phyloP scores from a whole-genome alignment of 2,888 invertebrate genomes.

The Lomographa bimaculata region DNA sequence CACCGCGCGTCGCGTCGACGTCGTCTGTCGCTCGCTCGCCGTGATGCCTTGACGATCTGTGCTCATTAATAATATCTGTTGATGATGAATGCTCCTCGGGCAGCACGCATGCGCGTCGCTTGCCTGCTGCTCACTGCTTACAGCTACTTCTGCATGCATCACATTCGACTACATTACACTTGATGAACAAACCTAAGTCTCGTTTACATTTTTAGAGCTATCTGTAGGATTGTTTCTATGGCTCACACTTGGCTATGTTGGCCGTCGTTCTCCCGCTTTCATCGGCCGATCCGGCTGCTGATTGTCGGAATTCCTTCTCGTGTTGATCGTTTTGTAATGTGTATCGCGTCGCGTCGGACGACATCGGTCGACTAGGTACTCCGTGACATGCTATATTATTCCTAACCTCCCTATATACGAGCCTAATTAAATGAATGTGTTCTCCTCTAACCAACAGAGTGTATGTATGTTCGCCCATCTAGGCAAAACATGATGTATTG shows the following conservation, averaged over 20 bases:
- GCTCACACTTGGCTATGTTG: slow-evolving; percentile 13
- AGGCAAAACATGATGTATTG: too few species aligned
- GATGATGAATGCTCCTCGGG: slow-evolving; percentile 37
- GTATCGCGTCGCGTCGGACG: not conserved
- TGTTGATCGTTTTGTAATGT: slow-evolving; percentile 9
- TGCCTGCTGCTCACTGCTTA: slow-evolving; percentile 4
- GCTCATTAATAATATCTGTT: slow-evolving; percentile 36
- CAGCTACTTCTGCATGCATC: too few species aligned
- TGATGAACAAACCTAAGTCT: too few species aligned
- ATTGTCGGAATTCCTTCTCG: slow-evolving; percentile 5
- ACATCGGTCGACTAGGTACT: slow-evolving; percentile 20
- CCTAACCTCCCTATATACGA: too few species aligned
- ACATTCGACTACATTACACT: too few species aligned
- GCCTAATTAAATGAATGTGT: slow-evolving; percentile 29
- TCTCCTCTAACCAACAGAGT: slow-evolving; percentile 12
- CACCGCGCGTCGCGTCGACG: not conserved
- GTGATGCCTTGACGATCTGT: slow-evolving; percentile 17
- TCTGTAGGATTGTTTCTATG: slow-evolving; percentile 7
- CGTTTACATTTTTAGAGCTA: too few species aligned
- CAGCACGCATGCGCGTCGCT: slow-evolving; percentile 48
- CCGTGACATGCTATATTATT: too few species aligned
- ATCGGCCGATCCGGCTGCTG: not conserved
- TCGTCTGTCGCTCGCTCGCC: slow-evolving; percentile 10
- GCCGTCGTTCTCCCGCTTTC: not conserved
- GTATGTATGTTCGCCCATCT: not conserved